Evolutionary conservation across 2,797 vertebrate species (phyloP), one percentile per base, ranked within the genome.

Genomic region (Phylloscopus collybita): DNA sequence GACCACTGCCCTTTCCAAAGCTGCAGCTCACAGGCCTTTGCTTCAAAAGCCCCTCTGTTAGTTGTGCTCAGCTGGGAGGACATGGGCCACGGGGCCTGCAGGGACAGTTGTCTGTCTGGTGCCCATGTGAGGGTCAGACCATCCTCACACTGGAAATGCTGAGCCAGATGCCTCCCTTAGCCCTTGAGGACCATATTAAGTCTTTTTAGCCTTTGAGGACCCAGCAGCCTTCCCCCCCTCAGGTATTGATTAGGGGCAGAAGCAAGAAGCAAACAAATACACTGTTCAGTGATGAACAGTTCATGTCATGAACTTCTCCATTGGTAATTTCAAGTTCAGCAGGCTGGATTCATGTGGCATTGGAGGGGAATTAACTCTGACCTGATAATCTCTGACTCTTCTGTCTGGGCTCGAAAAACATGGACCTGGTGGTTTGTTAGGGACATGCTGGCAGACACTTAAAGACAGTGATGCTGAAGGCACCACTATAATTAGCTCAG

Each of bases 401-500:
- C 71, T n/a, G 36, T 92, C 80, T 80, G 78, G 83, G 70, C 86
- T 78, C 65, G 80, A 71, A 92, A 93, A 81, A 80, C 50, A 59
- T 15, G 50, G 71, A 67, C 53, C 80, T 86, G 75, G 66, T 92
- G 91, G 92, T 92, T 95, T 93, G 87, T 91, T 86, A 86, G 71
- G 91, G 92, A 51, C 30, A 1, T 25, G 60, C 90, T 94, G 94
- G 94, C 90, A 93, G 88, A 93, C 83, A 27, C 86, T 86, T 93
- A 49, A 71, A 93, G 91, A 29, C 64, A 89, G 60, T 3, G 22
- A 3, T 56, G 64, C 74, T 90, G 32, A 92, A 95, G 90, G 83
- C 80, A 67, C 78, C 78, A 8, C 82, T 88, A 38, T 93, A 93
- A 94, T 94, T 90, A 94, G 66, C 91, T 84, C 56, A 22, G 67